Conservation (phyloP, 2,113 vertebrate species). For the Recurvirostra avosetta region DNA sequence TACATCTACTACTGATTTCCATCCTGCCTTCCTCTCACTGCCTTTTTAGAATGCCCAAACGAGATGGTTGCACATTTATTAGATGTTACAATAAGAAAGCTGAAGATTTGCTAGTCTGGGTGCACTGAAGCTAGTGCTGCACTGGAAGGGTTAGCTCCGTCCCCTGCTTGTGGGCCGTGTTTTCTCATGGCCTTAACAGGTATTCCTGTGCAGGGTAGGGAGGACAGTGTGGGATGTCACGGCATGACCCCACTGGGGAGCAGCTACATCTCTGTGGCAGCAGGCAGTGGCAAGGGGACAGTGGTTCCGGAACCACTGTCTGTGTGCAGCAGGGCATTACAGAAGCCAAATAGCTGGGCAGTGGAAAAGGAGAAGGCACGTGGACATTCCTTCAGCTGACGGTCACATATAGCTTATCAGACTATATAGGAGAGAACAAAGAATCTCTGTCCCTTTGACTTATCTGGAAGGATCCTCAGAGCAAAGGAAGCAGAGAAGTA, state of each 20-base stretch:
- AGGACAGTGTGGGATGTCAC: neutral
- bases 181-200: neutral
- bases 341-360: neutral
- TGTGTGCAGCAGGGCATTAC: neutral
- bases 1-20: neutral
- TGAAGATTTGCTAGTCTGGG: neutral
- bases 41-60: neutral
- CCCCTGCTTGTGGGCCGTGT: neutral
- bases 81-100: neutral
- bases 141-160: neutral
- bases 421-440: neutral
- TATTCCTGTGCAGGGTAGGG: neutral
- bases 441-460: neutral
- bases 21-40: neutral
- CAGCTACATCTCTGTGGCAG: neutral
- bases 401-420: neutral
- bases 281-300: neutral
- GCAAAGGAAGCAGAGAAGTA: neutral
- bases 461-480: neutral
- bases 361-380: neutral
- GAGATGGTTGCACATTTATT: neutral
- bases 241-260: neutral
- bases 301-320: neutral
- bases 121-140: neutral
- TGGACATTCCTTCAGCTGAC: neutral